Evolutionary conservation across 2,888 invertebrate species (phyloP), one percentile per base, ranked within the genome.

Genomic region (Plagiodera versicolora): DNA sequence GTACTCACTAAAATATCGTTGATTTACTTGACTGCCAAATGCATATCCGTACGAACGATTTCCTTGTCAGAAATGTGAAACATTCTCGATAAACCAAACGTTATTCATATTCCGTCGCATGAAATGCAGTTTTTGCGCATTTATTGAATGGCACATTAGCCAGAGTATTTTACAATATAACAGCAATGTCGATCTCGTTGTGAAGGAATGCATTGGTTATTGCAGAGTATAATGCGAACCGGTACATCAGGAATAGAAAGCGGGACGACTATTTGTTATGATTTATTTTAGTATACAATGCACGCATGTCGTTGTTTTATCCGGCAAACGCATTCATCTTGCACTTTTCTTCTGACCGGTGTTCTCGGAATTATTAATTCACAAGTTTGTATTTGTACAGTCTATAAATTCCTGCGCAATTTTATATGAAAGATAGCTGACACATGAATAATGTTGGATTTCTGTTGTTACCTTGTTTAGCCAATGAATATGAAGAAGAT

Each of bases 131-230:
- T 75, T 76, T 75, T 74, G 75, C 75, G 76, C 75, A 78, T 78
- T 76, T 77, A 76, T 73, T 77, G 77, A 78, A 78, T 78, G 75
- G 76, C 68, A 71, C 77, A 78, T 77, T 77, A 77, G 47, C 45
- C 51, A 47, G 45, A 3, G 39, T 39, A 28, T 54, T 56, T 30
- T 47, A 59, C 59, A 56, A 62, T 62, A 58, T 52, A 58, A 52
- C 56, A 45, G 32, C 24, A 58, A 69, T 65, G 67, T 65, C 59
- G 66, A 63, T 58, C 63, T 20, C 14, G 18, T 53, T 44, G 53
- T 20, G 20, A 54, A 61, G 61, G 65, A 70, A 70, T 70, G 65
- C 64, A 68, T 69, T 59, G 67, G 61, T 63, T 66, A 65, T 67
- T 51, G 65, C 66, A 63, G 69, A 67, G 58, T 64, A 64, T 67